Evolutionary conservation across 2,113 vertebrate species (phyloP).

Genomic region (Neoarius graeffei): DNA sequence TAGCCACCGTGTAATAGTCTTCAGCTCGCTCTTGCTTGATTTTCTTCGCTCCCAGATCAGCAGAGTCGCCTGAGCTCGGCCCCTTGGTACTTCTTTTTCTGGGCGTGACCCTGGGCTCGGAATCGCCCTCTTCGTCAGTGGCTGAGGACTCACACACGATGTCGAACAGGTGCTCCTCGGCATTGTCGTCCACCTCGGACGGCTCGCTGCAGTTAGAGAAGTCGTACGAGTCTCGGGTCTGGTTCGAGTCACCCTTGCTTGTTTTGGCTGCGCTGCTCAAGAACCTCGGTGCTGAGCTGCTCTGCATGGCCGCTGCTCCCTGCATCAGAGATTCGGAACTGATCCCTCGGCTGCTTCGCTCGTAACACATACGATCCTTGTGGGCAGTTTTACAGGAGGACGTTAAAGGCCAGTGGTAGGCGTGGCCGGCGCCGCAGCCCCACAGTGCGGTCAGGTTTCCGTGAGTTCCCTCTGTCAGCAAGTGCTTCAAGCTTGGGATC

Average conservation of each 20-base stretch:
- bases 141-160: slow-evolving; percentile 86
- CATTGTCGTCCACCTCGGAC: slow-evolving; percentile 78
- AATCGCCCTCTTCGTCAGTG: slow-evolving; percentile 85
- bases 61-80: slow-evolving; percentile 56
- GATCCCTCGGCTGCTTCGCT: slow-evolving; percentile 79
- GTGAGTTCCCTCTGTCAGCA: slow-evolving; percentile 80
- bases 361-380: slow-evolving; percentile 81
- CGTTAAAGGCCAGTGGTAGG: slow-evolving; percentile 87
- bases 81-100: slow-evolving; percentile 69
- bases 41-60: slow-evolving; percentile 78
- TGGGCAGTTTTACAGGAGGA: slow-evolving; percentile 80
- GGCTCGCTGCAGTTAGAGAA: slow-evolving; percentile 87
- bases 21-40: slow-evolving; percentile 86
- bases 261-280: slow-evolving; percentile 71
- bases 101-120: slow-evolving; percentile 68
- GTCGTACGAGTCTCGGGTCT: slow-evolving; percentile 81
- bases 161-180: slow-evolving; percentile 85
- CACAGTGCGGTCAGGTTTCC: slow-evolving; percentile 84
- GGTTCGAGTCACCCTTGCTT: slow-evolving; percentile 74
- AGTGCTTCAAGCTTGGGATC: slow-evolving; percentile 86
- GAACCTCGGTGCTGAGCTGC: slow-evolving; percentile 78
- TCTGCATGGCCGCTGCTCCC: slow-evolving; percentile 75
- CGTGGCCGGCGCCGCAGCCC: slow-evolving; percentile 86
- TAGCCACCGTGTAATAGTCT: slow-evolving; percentile 84
- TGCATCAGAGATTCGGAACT: slow-evolving; percentile 81